Base-by-base conservation (phyloP, 2,797 vertebrate species). In the Petrocephalus sullivani region DNA sequence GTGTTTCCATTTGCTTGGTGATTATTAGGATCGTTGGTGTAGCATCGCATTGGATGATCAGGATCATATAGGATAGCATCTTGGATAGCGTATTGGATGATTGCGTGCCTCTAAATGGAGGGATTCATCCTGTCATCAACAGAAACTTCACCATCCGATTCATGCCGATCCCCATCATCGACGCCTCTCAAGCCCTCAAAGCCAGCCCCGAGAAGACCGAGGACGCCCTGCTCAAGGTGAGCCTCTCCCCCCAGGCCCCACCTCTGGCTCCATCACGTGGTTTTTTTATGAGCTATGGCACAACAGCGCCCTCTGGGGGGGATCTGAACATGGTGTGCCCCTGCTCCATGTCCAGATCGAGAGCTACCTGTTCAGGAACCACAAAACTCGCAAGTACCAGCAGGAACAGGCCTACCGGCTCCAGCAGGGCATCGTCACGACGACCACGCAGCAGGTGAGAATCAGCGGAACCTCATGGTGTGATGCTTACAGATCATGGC, bases 141-240 rank as follows among this genome's bases (percentile, higher is more conserved):
- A 99, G 98, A 93, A 99, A 99, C 92, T 99, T 98, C 89, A 98
- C 98, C 0, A 94, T 99, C 90, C 96, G 98, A 64, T 99, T 99
- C 91, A 99, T 99, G 98, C 98, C 98, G 23, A 98, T 98, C 90
- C 98, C 98, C 0, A 98, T 99, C 95, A 98, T 98, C 0, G 98
- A 99, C 88, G 98, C 98, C 57, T 97, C 98, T 56, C 98, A 99
- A 94, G 97, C 98, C 14, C 95, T 99, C 84, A 99, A 99, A 94
- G 96, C 98, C 46, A 98, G 96, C 90, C 98, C 98, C 0, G 98
- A 99, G 91, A 99, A 98, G 93, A 99, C 98, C 0, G 98, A 99
- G 93, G 98, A 99, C 10, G 98, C 98, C 0, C 94, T 99, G 89
- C 95, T 98, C 53, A 99, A 97, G 97, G 98, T 99, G 93, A n/a